Evolutionary conservation across 2,888 invertebrate genomes (phyloP), one percentile per base, ranked within the genome.

Genomic region (Harpalus rufipes): DNA sequence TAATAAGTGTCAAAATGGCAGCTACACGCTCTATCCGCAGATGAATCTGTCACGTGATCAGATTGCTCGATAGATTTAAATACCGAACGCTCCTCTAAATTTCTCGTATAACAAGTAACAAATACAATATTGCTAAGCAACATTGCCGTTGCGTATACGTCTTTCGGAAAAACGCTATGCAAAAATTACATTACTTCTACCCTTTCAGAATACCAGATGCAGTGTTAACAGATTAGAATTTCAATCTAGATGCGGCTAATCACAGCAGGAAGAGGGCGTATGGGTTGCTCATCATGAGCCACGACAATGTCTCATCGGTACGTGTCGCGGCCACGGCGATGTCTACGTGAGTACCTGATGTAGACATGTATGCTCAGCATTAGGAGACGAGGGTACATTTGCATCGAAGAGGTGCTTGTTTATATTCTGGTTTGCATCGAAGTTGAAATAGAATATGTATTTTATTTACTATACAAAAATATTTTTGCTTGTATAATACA

Each of bases 191-290:
- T 58, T 58, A 58, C 7, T 51, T 16, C 3, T 59, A 3, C 63
- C 44, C 6, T 63, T 5, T 3, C 72, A 44, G 44, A 16, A 1
- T 44, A 18, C 18, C 44, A 3, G 44, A 3, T 74, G 16, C 16
- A 14, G 63, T 63, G 63, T 25, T 63, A 14, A 14, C 14, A 16
- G 72, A 74, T 74, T 74, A 74, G 72, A 74, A 74, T 44, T 74
- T 74, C 72, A 74, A 74, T 74, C 72, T 5, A 16, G 72, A 44
- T 72, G 72, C 41, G 72, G 72, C 44, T 74, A 74, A 18, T 74
- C 72, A 74, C 18, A 74, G 72, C 16, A 18, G 51, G 72, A 8
- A 7, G 8, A 18, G 41, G 41, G 72, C 16, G 41, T 41, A 39
- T 41, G 68, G 72, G 14, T 74, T 74, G 72, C 51, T 41, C 72